Percentiles rank a stretch among this genome's conserved stretches.
Conservation (phyloP, 1,140 invertebrate genomes). For the Hypsibius dujardini region DNA sequence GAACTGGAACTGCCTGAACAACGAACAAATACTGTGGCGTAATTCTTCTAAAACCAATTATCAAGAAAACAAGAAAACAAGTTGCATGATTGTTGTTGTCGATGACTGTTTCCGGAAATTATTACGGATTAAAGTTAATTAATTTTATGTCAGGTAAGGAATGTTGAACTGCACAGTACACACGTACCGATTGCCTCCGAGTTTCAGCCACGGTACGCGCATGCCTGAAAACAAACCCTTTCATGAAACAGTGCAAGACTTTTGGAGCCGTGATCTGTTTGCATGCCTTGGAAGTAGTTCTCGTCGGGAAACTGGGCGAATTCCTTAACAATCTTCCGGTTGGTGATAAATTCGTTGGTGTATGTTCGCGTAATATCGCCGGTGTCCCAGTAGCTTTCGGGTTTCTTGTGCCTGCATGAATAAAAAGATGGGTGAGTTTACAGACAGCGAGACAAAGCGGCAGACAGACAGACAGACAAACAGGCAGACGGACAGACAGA, state of each 20-base stretch:
- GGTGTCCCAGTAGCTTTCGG: conserved; percentile 11
- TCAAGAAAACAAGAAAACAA: no score
- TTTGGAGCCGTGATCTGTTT: no score
- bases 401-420: not conserved
- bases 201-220: conserved; percentile 26
- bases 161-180: no score
- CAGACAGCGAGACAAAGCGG: not conserved
- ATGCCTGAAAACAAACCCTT: conserved; percentile 32
- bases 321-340: conserved; percentile 24
- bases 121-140: no score
- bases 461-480: not conserved
- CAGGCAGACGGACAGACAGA: no score
- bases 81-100: no score
- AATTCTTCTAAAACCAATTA: no score
- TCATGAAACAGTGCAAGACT: no score
- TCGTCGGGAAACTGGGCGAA: conserved; percentile 24
- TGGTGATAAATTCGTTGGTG: conserved; percentile 15
- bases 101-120: no score
- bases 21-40: no score
- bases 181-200: conserved; percentile 27
- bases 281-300: conserved; percentile 22
- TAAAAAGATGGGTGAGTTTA: not conserved
- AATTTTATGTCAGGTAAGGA: no score
- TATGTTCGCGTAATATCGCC: not conserved
- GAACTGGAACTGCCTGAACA: conserved; percentile 24